Evolutionary conservation across 1,140 invertebrate genomes (phyloP).

Genomic region (Berghia stephanieae): DNA sequence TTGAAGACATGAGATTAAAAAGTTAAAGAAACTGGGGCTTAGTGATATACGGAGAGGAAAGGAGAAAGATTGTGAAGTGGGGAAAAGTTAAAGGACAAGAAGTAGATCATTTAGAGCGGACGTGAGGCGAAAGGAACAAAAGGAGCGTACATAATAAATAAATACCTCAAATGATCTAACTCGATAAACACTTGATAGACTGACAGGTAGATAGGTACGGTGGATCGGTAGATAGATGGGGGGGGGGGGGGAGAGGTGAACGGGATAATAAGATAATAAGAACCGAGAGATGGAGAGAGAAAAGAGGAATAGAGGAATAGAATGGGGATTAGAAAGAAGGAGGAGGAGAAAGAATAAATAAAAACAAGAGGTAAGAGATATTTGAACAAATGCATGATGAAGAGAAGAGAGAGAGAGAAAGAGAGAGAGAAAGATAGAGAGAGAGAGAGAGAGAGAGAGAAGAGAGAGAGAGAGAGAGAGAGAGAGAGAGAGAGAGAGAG

Average conservation of each 20-base stretch:
- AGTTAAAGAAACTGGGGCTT: background rate
- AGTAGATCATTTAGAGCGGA: background rate
- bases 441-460: background rate
- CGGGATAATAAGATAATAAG: background rate
- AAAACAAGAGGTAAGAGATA: background rate
- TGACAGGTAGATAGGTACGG: background rate
- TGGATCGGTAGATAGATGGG: background rate
- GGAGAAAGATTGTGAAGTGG: background rate
- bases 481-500: too few species aligned
- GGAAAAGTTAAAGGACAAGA: background rate
- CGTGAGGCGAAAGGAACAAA: background rate
- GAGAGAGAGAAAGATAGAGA: background rate
- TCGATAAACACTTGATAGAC: background rate
- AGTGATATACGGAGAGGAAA: background rate
- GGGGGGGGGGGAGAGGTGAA: background rate
- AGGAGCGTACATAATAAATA: background rate
- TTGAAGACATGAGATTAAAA: background rate
- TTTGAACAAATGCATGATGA: background rate
- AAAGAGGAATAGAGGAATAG: background rate
- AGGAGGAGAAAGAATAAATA: background rate
- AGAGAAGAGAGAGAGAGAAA: background rate
- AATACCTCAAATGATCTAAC: background rate
- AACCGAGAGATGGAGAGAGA: background rate
- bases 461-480: background rate
- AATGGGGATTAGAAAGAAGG: background rate